Evolutionary conservation across 2,888 invertebrate species (phyloP), one percentile per base, ranked within the genome.

Genomic region (Dasypolia templi): DNA sequence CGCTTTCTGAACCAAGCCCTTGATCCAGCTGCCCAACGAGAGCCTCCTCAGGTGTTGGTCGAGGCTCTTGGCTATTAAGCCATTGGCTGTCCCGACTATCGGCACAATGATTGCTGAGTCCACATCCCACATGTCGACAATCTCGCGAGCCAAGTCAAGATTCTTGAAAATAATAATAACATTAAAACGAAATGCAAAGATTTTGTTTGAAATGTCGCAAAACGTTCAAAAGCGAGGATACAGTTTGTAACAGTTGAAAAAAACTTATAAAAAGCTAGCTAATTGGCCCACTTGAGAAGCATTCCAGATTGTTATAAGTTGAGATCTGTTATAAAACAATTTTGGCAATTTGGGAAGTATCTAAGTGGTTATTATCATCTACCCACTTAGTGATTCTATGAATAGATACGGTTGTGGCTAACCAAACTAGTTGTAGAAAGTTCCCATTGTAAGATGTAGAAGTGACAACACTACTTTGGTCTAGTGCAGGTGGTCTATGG

Each of bases 161-260:
- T n/a, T n/a, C n/a, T n/a, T n/a, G n/a, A n/a, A 39, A 39, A 35
- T 35, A 39, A 39, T 9, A 9, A 49, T 29, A 44, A 17, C 1
- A 9, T 5, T 29, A n/a, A 42, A 53, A 74, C 46, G 0, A 74
- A 29, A 55, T 55, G 29, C 55, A 55, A 55, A 55, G n/a, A 55
- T 55, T 1, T n/a, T 32, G n/a, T 46, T 19, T 29, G 22, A 51
- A 51, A 49, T 14, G 53, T 55, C 67, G 12, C 44, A 39, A 51
- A 80, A 32, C n/a, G 11, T 76, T 79, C 35, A 26, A 49, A 66
- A 63, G 44, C 9, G 17, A 51, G 59, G 46, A 59, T 17, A 72
- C 69, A 64, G 69, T 70, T 74, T 32, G 32, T 82, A 66, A 59
- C 67, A 82, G 69, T 73, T 77, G 5, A n/a, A 29, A 55, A 56